Base-by-base conservation (phyloP, 2,113 vertebrate species). In the Nycticryphes semicollaris region DNA sequence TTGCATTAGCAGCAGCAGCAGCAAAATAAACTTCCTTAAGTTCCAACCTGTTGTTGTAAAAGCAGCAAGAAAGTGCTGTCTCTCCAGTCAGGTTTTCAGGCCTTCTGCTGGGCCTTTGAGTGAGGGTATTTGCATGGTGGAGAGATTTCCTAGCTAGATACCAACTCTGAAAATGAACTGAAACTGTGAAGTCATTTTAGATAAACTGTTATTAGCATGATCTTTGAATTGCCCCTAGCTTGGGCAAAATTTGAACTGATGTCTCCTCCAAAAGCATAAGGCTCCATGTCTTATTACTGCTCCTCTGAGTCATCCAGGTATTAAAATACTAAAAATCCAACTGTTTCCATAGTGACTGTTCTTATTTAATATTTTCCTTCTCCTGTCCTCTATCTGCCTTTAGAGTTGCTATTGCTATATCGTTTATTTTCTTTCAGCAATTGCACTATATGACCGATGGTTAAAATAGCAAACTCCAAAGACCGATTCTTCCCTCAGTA, bases 281-380 rank as follows among this genome's bases (percentile, higher is more conserved):
- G 27, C 39, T 93, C 82, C 41, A 6, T 75, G 21, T 45, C 66
- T 94, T 95, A 79, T 73, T 92, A 74, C 76, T 77, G 92, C 48
- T 87, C 8, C 30, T 90, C 74, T 95, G 86, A 95, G 51, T 90
- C 86, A 94, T 51, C 31, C 92, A 92, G 90, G 90, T 94, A 89
- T 94, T 95, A 91, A 96, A 94, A 94, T 76, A 94, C 91, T 89
- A 91, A 94, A 86, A 76, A 87, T 82, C 54, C 28, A 87, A 92
- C 83, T 22, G 95, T 96, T 96, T 91, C 94, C 92, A 97, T 95
- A 95, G 96, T 92, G 93, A 96, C 84, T 83, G 50, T 66, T 90
- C 77, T 76, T 94, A 93, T 89, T 96, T 94, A 97, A 96, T 96
- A 92, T 91, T 95, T 94, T 91, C 45, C 31, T 89, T 96, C 54